Evolutionary conservation across 1,140 invertebrate genomes (phyloP).

Genomic region (Phocides pigmalion): DNA sequence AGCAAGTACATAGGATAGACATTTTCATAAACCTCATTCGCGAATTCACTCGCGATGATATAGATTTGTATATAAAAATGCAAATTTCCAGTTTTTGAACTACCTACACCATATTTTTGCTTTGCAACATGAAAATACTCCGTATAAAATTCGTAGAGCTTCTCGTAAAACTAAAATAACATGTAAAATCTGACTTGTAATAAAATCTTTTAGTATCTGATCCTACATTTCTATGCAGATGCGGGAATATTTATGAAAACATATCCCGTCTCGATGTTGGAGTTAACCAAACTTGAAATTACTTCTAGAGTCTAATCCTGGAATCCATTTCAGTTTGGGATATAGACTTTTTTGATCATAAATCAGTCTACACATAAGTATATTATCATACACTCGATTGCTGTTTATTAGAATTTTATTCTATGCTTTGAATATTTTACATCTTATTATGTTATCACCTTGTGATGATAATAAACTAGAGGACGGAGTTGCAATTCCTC

Average conservation of each 20-base stretch:
- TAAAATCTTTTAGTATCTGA: constrained; percentile 21
- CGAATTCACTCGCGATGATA: no score
- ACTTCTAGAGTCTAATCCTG: not conserved
- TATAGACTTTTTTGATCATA: not conserved
- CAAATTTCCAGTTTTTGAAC: not conserved
- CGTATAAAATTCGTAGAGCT: not conserved
- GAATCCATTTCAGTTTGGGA: constrained; percentile 5
- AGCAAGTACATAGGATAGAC: no score
- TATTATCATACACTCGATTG: not conserved
- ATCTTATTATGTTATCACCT: not conserved
- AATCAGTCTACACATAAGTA: not conserved
- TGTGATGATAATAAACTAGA: no score
- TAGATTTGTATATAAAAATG: not conserved
- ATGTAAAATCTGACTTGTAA: constrained; percentile 15
- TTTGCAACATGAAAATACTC: not conserved
- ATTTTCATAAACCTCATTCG: no score
- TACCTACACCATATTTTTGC: not conserved
- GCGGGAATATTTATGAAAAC: constrained; percentile 9
- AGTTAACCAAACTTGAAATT: constrained; percentile 2
- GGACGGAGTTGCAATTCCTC: no score
- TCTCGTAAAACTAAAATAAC: constrained; percentile 8
- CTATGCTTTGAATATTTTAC: not conserved
- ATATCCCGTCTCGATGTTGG: not conserved
- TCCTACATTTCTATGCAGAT: constrained; percentile 17
- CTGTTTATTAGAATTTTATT: not conserved